Base-by-base conservation (phyloP, 2,888 invertebrate genomes). In the Xylota sylvarum region DNA sequence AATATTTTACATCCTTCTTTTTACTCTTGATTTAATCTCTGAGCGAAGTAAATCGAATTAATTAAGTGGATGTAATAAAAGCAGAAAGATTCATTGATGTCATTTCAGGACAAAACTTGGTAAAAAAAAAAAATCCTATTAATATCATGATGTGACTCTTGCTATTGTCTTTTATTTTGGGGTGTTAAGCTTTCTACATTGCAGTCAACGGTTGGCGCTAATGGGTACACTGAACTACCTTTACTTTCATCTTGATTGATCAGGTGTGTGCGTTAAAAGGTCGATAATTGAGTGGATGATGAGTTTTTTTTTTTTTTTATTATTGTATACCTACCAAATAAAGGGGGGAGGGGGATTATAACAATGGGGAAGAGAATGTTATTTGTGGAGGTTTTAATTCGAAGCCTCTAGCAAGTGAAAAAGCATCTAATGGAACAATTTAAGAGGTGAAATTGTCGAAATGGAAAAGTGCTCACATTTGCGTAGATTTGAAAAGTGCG, bases 271-370 rank as follows among this genome's bases (percentile, higher is more conserved):
- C 52, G 64, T 74, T 74, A 55, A 64, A 64, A 74, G 64, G 77
- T 77, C 77, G 67, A 67, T 77, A 77, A 77, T 67, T 76, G 76
- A 76, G 65, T 65, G 64, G 37, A 56, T 76, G 65, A 27, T 55
- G 64, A 46, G 62, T 32, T 72, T 58, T 46, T 40, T 27, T 46
- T 23, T 40, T 27, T 32, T 23, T 27, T 27, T 60, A 14, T 27
- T 60, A 14, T 30, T 43, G 32, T 43, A 14, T 62, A 37, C 12
- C 5, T 64, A 43, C 32, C 32, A 48, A 23, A 27, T 35, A 32
- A 58, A 32, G 14, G 23, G 30, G 40, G 40, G 17, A 35, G 30
- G 40, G 40, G 17, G 50, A 30, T 60, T 37, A 52, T 27, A 17
- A 56, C 17, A 70, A 58, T 43, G 32, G 23, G 4, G 30, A 17